Base-by-base conservation (phyloP, 2,113 vertebrate species). In the Heterocephalus glaber region DNA sequence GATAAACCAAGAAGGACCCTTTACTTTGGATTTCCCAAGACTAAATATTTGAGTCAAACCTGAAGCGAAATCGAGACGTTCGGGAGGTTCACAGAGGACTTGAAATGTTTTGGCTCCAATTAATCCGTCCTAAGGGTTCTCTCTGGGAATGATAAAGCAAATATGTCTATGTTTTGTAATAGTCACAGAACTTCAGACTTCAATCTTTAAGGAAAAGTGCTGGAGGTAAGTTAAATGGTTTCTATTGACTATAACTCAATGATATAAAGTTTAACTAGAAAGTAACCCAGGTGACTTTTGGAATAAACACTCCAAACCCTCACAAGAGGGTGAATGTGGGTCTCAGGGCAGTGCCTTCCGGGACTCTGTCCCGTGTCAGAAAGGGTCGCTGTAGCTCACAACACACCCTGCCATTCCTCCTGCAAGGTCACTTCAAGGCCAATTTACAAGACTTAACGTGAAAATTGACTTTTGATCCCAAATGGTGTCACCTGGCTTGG, bases 101-200 rank as follows among this genome's bases (percentile, higher is more conserved):
- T 77, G 35, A 35, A 49, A 86, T 35, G 79, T 63, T 76, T 79
- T 56, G 70, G 52, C 81, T 96, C 68, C 0, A 1, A 52, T 92
- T 38, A 12, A 44, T 74, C 82, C 89, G 63, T 77, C 49, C 58
- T 63, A 30, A 92, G 86, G 33, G 63, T 66, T 86, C 89, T 44
- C 72, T 95, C 35, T 93, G 90, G 85, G 60, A 90, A 72, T 90
- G 58, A 68, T 54, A 88, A 96, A 97, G 89, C 87, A 97, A 98
- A 94, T 86, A 92, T 8, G 3, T 56, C 52, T 35, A 41, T 77
- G 68, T 93, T 93, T 95, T 88, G 93, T 68, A 94, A 93, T 30
- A 33, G 65, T 94, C 65, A 68, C 35, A 74, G 58, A 95, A 90
- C 76, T 86, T n/a, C 66, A 72, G 74, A 83, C 49, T 66, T 56